These are phyloP conservation scores for Drosophila gunungcola DNA, from an alignment of 1,140 invertebrate species.

Conservation along the genomic window DNA sequence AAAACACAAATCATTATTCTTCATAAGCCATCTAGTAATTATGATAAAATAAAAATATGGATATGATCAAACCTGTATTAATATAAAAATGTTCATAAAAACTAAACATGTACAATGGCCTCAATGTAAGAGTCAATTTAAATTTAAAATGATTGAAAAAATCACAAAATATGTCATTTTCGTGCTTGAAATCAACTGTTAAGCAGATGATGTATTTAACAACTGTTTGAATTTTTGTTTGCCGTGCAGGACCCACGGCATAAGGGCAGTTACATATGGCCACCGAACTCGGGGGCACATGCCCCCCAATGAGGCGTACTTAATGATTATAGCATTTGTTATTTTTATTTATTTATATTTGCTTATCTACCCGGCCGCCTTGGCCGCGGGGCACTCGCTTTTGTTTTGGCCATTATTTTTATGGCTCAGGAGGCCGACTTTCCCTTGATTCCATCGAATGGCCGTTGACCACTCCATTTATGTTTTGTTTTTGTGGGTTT, in stretches of 20 bases:
- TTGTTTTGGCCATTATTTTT: slow-evolving; percentile 58
- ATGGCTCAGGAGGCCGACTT: slow-evolving; percentile 27
- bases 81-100: too few species aligned
- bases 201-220: too few species aligned
- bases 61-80: too few species aligned
- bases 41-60: too few species aligned
- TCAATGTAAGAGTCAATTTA: too few species aligned
- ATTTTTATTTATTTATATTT: slow-evolving; percentile 74
- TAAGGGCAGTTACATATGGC: slow-evolving; percentile 20
- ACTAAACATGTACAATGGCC: too few species aligned
- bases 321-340: slow-evolving; percentile 77
- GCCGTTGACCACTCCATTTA: slow-evolving; percentile 21
- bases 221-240: not conserved
- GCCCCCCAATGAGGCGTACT: slow-evolving; percentile 67
- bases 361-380: slow-evolving; percentile 51
- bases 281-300: slow-evolving; percentile 25
- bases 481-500: slow-evolving; percentile 39
- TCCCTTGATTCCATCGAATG: slow-evolving; percentile 8
- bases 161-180: too few species aligned
- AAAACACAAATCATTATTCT: too few species aligned
- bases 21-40: too few species aligned
- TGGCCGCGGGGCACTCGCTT: slow-evolving; percentile 46
- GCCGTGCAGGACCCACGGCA: slow-evolving; percentile 4
- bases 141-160: too few species aligned
- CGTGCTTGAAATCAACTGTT: too few species aligned